Percentiles rank a stretch among this genome's conserved stretches.
Evolutionary conservation across 1,140 invertebrate species (phyloP).

Genomic region (Melanaphis sacchari): DNA sequence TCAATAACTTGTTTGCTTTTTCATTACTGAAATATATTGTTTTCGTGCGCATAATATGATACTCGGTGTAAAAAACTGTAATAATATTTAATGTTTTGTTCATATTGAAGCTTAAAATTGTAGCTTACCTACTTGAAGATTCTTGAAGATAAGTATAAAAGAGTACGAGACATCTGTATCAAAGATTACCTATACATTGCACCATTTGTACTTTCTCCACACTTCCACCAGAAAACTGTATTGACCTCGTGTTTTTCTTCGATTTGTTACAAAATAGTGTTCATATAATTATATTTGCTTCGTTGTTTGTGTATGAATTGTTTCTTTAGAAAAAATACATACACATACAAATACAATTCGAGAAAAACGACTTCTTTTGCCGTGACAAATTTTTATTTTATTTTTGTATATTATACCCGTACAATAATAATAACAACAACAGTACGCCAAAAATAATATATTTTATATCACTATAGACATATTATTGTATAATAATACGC

Average conservation of each 20-base stretch:
- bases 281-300: slow-evolving; percentile 50
- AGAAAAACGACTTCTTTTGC: slow-evolving; percentile 8
- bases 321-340: neutral
- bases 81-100: neutral
- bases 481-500: neutral
- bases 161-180: neutral
- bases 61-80: neutral
- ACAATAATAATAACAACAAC: neutral
- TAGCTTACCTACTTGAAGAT: neutral
- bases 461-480: neutral
- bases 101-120: neutral
- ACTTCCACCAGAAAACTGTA: neutral
- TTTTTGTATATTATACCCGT: neutral
- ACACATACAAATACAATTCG: neutral
- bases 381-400: slow-evolving; percentile 45
- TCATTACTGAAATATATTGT: neutral
- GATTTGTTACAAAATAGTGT: slow-evolving; percentile 40
- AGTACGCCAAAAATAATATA: neutral
- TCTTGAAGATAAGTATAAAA: neutral
- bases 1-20: neutral
- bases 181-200: neutral
- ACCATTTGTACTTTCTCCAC: neutral
- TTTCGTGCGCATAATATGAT: neutral
- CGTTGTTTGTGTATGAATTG: neutral
- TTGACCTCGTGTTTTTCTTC: neutral